phyloP scores from a whole-genome alignment of 1,140 invertebrate genomes.

The Ceratosolen fusciceps region DNA sequence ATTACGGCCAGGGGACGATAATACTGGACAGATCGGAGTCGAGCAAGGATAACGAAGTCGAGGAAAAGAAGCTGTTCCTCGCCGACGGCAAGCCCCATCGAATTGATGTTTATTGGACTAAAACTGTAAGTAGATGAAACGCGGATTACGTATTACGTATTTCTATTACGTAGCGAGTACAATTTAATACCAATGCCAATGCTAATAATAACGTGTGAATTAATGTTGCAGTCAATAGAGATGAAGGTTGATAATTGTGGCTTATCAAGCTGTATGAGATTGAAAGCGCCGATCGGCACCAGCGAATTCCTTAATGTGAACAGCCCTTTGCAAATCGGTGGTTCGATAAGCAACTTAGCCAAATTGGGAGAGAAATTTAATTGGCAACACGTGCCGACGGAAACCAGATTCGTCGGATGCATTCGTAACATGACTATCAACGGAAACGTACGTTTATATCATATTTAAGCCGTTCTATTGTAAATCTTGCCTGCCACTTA shows the following conservation, averaged over 20 bases:
- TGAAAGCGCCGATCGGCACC: constrained; percentile 78
- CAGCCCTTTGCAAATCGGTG: constrained; percentile 89
- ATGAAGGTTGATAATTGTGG: constrained; percentile 84
- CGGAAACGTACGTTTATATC: constrained; percentile 72
- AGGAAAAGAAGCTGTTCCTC: constrained; percentile 81
- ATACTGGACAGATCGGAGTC: constrained; percentile 43
- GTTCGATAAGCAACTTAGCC: constrained; percentile 77
- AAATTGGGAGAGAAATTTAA: constrained; percentile 74
- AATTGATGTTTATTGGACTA: constrained; percentile 84
- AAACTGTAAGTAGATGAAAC: constrained; percentile 68
- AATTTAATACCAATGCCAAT: no score
- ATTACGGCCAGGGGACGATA: constrained; percentile 90
- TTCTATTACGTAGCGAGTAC: no score
- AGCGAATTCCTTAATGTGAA: constrained; percentile 90
- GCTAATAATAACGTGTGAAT: no score
- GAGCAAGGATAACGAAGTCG: constrained; percentile 68
- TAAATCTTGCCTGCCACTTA: background rate
- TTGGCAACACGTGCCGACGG: constrained; percentile 78
- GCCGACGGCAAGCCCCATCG: constrained; percentile 85
- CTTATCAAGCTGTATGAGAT: constrained; percentile 79
- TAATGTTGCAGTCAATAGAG: constrained; percentile 75
- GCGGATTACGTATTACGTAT: no score
- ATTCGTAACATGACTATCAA: constrained; percentile 89
- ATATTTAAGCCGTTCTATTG: no score
- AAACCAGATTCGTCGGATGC: constrained; percentile 84